Conservation (phyloP, 2,888 invertebrate genomes). For the Sycophila texana region DNA sequence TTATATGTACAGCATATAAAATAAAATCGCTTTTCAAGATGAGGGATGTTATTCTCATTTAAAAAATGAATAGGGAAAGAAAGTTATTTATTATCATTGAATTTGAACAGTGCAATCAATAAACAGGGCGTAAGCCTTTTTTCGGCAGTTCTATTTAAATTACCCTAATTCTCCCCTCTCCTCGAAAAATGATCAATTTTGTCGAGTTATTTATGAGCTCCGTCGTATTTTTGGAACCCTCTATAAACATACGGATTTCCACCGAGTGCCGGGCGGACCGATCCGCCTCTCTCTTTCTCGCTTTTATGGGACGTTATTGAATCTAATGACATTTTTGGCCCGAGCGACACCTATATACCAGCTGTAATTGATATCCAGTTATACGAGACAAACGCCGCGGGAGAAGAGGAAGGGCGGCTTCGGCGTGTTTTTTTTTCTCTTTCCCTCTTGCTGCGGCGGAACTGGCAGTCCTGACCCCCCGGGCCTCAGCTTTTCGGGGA, state of each 20-base stretch:
- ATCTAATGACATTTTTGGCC: conserved; percentile 73
- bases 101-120: no score
- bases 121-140: no score
- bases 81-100: no score
- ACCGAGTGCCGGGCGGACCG: not conserved
- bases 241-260: conserved; percentile 13
- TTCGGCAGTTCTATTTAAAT: no score
- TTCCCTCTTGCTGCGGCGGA: not conserved
- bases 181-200: conserved; percentile 4
- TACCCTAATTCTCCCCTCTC: not conserved
- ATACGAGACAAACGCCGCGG: conserved; percentile 58
- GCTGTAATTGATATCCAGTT: conserved; percentile 70
- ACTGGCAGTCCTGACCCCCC: not conserved
- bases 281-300: not conserved
- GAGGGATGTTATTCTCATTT: no score
- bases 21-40: not conserved
- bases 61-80: no score
- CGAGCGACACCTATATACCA: conserved; percentile 64
- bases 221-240: not conserved
- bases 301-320: conserved; percentile 66
- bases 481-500: not conserved
- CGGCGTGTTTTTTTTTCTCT: not conserved
- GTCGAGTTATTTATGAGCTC: conserved; percentile 27
- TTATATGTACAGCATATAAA: not conserved
- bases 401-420: conserved; percentile 8